These are phyloP conservation scores for Oreochromis niloticus DNA, from an alignment of 2,113 vertebrate genomes.

Conservation along the genomic window DNA sequence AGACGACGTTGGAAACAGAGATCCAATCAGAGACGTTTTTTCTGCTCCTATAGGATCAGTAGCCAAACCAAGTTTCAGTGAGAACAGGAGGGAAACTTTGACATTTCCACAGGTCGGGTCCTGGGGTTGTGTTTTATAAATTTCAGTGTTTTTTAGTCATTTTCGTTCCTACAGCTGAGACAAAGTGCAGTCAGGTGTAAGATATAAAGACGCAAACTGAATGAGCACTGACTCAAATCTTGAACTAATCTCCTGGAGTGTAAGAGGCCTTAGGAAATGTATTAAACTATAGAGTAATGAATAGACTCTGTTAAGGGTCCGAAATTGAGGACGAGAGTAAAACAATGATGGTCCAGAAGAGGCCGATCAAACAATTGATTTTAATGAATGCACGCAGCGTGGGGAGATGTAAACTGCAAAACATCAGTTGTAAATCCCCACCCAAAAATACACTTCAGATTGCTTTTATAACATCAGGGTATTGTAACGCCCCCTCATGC, in stretches of 20 bases:
- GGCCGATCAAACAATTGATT: too few relatives aligned
- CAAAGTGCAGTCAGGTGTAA: neutral
- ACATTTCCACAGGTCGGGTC: neutral
- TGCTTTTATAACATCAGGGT: too few relatives aligned
- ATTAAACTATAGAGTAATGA: fast-evolving
- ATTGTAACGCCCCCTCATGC: too few relatives aligned
- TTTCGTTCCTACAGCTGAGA: neutral
- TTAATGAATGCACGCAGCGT: too few relatives aligned
- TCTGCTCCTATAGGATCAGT: neutral
- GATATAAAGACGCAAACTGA: neutral
- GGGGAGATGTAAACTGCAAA: too few relatives aligned
- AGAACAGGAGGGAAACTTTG: neutral
- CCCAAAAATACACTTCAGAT: too few relatives aligned
- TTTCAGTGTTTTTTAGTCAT: neutral
- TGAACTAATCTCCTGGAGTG: neutral
- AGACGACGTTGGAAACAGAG: too few relatives aligned
- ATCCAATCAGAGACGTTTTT: neutral
- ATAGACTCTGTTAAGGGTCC: too few relatives aligned
- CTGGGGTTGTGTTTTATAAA: neutral
- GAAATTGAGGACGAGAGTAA: too few relatives aligned
- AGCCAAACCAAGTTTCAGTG: neutral
- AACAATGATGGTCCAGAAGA: too few relatives aligned
- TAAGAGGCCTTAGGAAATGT: neutral
- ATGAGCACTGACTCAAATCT: neutral
- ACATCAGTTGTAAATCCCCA: too few relatives aligned